phyloP scores from a whole-genome alignment of 2,113 vertebrate species.

The Rattus norvegicus region GRCr8 NC_086020.1:169940001-169940500 shows the following conservation, averaged over 20 bases:
- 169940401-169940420: neutral
- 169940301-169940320: neutral
- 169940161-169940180: neutral
- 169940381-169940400: neutral
- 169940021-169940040: neutral
- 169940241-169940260: neutral
- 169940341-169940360: slow-evolving; percentile 45
- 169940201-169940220: neutral
- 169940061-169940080: neutral
- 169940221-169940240: neutral
- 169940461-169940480: neutral
- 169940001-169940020: neutral
- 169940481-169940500: neutral
- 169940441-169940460: neutral
- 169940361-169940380: neutral
- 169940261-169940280: neutral
- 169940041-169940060: neutral
- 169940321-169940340: neutral
- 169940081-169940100: neutral
- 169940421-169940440: neutral
- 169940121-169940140: neutral
- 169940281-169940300: neutral
- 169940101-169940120: neutral
- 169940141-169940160: neutral
- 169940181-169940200: neutral